Evolutionary conservation across 2,888 invertebrate species (phyloP), one percentile per base, ranked within the genome.

Genomic region (Crossocerus cetratus): DNA sequence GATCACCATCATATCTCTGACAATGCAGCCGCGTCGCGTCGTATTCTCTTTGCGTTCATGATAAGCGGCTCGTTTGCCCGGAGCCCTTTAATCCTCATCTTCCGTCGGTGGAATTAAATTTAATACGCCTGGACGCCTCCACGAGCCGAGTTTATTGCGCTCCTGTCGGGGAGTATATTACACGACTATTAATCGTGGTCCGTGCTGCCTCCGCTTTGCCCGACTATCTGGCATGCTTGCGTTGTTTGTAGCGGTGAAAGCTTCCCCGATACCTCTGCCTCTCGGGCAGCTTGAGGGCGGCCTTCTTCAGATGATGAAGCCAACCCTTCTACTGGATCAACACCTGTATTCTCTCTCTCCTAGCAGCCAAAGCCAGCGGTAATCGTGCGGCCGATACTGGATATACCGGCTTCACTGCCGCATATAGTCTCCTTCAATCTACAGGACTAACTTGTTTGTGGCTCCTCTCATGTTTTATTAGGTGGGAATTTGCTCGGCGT

Each of bases 111-210:
- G 56, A 60, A 74, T 63, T 55, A 60, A 74, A 74, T 75, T 75
- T 65, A 69, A 74, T 54, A 14, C 59, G 44, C 44, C 44, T 49
- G 32, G 56, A 69, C 62, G 14, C 68, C 57, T 57, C 55, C n/a
- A 22, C 45, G 18, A 18, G 8, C 49, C 56, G 55, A 72, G 61
- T 69, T 64, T 63, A 22, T 18, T 23, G 58, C 13, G 23, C 56
- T 20, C 16, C n/a, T 32, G 11, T 11, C n/a, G 2, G 2, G 2
- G 49, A 32, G 32, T 65, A 58, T 63, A 74, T 63, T 55, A 59
- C 45, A n/a, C 20, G 57, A 21, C 74, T 57, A 70, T 76, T 76
- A 76, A 76, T 70, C 62, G 64, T 22, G 44, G n/a, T 22, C 43
- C 54, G 63, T 14, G 18, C 49, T 45, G 32, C n/a, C 49, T 49